Conservation (phyloP, 2,113 vertebrate species). For the Zeus faber region DNA sequence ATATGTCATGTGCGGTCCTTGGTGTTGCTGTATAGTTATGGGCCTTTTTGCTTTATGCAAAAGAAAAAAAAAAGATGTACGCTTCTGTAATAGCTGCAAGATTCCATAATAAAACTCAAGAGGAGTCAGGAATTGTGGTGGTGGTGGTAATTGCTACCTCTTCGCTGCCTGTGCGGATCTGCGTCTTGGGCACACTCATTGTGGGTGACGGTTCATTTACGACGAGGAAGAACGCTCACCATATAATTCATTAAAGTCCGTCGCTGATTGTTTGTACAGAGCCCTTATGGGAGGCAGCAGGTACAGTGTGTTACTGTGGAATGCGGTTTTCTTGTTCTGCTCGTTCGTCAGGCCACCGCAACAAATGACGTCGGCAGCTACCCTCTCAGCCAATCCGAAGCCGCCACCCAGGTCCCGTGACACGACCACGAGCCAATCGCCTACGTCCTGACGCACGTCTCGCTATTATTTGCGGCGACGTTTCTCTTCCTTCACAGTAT, state of each 20-base stretch:
- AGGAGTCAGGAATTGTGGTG: neutral
- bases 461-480: too few relatives aligned
- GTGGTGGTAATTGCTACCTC: conserved; percentile 2
- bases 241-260: too few relatives aligned
- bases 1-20: conserved; percentile 46
- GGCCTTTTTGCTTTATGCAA: conserved; percentile 24
- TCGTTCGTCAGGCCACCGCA: conserved; percentile 46
- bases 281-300: too few relatives aligned
- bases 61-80: neutral
- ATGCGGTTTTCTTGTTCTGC: conserved; percentile 5
- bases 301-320: too few relatives aligned
- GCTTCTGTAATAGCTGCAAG: neutral
- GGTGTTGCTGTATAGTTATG: conserved; percentile 28
- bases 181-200: too few relatives aligned
- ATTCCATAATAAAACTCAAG: conserved; percentile 12
- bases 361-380: conserved; percentile 65
- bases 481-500: too few relatives aligned
- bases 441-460: too few relatives aligned
- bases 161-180: too few relatives aligned
- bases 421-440: conserved; percentile 42
- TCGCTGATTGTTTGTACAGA: too few relatives aligned
- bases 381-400: conserved; percentile 49
- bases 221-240: too few relatives aligned
- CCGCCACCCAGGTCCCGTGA: conserved; percentile 33
- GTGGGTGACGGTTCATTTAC: too few relatives aligned